Evolutionary conservation across 1,140 invertebrate species (phyloP), one percentile per base, ranked within the genome.

Genomic region (Drosophila hydei): DNA sequence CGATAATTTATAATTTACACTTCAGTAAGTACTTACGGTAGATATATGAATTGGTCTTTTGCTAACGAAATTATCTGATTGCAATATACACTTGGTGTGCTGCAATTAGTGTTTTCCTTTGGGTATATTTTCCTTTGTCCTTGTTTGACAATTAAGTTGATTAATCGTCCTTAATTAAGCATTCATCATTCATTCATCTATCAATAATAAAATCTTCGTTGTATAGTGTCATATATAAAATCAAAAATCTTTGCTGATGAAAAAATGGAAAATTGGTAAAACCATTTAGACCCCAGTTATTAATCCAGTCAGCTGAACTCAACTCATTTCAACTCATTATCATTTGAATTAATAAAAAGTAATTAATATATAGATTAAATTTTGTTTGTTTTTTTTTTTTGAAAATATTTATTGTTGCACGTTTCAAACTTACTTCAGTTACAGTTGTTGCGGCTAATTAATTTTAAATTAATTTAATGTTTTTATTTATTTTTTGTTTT

Each of bases 361-460:
- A 40, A 40, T 40, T 40, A 38, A 38, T 16, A 40, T 2, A 9
- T 30, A 30, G 7, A 30, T 30, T 42, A 16, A 5, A n/a, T n/a
- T 7, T 36, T 14, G 12, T 33, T 47, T 47, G 6, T 23, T 19
- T 58, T 48, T 27, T 75, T 81, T 78, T 67, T 89, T 89, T 83
- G 79, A 85, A 85, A 85, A 85, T 77, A 67, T 87, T 87, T 85
- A 85, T 85, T 85, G 81, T 85, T 85, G 81, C 77, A 72, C 77
- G 81, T 85, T 85, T 85, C 81, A 75, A 85, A 71, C 77, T 75
- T 77, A 71, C 74, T 71, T 84, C 75, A 79, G 73, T 80, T 76
- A 87, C 75, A 77, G 64, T 71, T 63, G 45, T 54, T 65, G 54
- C 27, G 47, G 59, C 21, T 48, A 23, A 6, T 25, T 48, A 23